Evolutionary conservation across 1,140 invertebrate genomes (phyloP).

Genomic region (Drosophila teissieri): DNA sequence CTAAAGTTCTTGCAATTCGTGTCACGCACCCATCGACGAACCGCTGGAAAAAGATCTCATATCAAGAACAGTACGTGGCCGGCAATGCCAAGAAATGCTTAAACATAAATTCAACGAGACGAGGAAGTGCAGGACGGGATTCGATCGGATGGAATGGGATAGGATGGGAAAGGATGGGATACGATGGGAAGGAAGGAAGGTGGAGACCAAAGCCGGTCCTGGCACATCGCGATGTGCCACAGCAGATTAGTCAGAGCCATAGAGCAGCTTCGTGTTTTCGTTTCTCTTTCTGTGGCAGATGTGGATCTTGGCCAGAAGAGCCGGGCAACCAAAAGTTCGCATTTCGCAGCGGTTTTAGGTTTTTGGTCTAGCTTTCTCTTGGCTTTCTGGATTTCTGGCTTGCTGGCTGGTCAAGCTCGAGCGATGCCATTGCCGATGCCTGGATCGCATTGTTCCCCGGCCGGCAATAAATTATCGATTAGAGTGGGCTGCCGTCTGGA

Average conservation of each 20-base stretch:
- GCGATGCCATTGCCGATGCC: constrained; percentile 41
- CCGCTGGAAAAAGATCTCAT: constrained; percentile 52
- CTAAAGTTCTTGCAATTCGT: constrained; percentile 3
- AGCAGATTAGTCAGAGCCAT: constrained; percentile 65
- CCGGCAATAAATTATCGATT: constrained; percentile 77
- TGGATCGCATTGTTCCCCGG: constrained; percentile 58
- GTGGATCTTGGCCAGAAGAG: constrained; percentile 41
- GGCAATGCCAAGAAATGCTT: constrained; percentile 72
- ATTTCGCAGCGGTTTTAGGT: constrained; percentile 29
- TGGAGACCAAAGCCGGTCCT: constrained; percentile 36
- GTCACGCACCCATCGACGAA: constrained; percentile 30
- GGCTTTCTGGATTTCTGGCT: not conserved
- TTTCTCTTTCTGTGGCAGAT: constrained; percentile 54
- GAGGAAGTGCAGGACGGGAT: constrained; percentile 30
- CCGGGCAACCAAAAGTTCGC: constrained; percentile 20
- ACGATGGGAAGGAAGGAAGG: constrained; percentile 2
- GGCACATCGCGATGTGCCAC: constrained; percentile 52
- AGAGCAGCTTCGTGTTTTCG: constrained; percentile 47
- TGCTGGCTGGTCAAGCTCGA: constrained; percentile 27
- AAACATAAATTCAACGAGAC: constrained; percentile 71
- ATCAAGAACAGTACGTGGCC: constrained; percentile 64
- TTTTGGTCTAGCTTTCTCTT: constrained; percentile 3
- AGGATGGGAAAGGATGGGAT: not conserved
- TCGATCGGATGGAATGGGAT: not conserved
- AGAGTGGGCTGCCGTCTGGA: constrained; percentile 45